Base-by-base conservation (phyloP, 2,888 invertebrate genomes). In the Cylloceria caligata region DNA sequence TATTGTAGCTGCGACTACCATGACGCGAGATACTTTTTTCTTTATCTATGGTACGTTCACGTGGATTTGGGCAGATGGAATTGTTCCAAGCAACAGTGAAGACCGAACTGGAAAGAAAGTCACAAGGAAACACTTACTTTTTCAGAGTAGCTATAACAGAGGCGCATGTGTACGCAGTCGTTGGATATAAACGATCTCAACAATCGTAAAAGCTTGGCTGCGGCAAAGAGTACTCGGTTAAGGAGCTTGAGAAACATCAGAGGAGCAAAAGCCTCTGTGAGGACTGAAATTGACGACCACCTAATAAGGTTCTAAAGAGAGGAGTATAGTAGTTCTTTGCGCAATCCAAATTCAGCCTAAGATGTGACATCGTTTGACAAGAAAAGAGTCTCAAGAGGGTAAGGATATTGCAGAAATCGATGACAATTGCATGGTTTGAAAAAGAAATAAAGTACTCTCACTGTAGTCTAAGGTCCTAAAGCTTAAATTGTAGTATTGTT, bases 131-230 rank as follows among this genome's bases (percentile, higher is more conserved):
- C 27, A 55, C 69, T 69, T 72, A 55, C 16, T 49, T 11, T 52
- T 65, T 42, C 42, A 27, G 36, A 27, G 27, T n/a, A 42, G 57
- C 16, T 55, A 16, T 55, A 52, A 39, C 36, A 7, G 52, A 49
- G n/a, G 24, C 36, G 21, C 19, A 30, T 68, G 30, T 34, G 16
- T 16, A 16, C 16, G 30, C n/a, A 27, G 27, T 30, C 19, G 42
- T 39, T 30, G 16, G 75, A 36, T 64, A 60, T 65, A 55, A 60
- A 68, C 34, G 34, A 21, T 68, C 60, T 34, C 55, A 45, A 6
- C 47, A 34, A 76, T 68, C 68, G 57, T 76, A 60, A 68, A 76
- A 57, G 60, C 75, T 60, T 21, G 36, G 36, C 60, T 24, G 27
- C 6, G 36, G 60, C 34, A 27, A 68, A 42, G 34, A 27, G 57